A percentile compares a stretch with the other conserved stretches of the same genome.
Conservation (phyloP, 2,888 invertebrate genomes). For the Ligdia adustata region DNA sequence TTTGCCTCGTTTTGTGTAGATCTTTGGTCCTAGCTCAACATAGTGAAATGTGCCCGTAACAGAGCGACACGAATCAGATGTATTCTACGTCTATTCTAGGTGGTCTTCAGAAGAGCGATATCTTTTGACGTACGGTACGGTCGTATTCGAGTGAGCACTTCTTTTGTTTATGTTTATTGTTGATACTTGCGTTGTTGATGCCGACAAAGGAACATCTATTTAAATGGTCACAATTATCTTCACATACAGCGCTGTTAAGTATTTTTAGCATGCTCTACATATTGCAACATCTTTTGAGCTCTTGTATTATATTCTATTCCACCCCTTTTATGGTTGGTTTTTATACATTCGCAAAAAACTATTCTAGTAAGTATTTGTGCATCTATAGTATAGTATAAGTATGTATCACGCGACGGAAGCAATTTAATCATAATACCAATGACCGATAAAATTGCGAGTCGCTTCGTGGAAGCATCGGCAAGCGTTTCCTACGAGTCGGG, state of each 20-base stretch:
- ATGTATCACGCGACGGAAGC: conserved; percentile 10
- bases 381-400: no score
- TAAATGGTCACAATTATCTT: no score
- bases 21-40: conserved; percentile 62
- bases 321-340: no score
- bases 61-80: conserved; percentile 46
- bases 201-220: conserved; percentile 13
- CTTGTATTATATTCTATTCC: no score
- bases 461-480: conserved; percentile 49
- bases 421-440: conserved; percentile 19
- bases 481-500: conserved; percentile 47
- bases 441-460: conserved; percentile 32
- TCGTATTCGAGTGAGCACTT: conserved; percentile 2
- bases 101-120: conserved; percentile 23
- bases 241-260: no score
- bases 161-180: conserved; percentile 3
- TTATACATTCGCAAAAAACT: no score
- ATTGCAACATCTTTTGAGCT: no score
- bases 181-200: background rate
- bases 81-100: conserved; percentile 19
- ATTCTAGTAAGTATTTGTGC: no score
- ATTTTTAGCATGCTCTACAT: no score
- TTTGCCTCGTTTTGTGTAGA: conserved; percentile 53
- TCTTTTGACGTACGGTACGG: no score
- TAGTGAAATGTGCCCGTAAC: conserved; percentile 44